Evolutionary conservation across 2,797 vertebrate species (phyloP), one percentile per base, ranked within the genome.

Genomic region (Iguana delicatissima): DNA sequence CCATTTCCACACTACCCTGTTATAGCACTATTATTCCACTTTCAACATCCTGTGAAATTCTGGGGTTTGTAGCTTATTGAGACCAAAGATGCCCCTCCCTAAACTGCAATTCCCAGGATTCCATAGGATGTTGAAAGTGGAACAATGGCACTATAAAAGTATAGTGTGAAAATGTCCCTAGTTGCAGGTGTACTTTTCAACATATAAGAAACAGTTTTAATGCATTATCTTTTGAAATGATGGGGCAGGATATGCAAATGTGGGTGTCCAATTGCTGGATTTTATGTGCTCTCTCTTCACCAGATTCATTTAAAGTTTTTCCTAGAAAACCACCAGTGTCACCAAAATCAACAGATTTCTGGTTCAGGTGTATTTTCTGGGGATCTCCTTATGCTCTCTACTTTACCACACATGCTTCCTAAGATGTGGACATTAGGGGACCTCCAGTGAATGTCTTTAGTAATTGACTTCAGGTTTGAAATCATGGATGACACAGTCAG

Each of bases 121-220:
- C 42, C 42, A 46, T 46, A 46, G 4, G 42, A 46, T 46, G 42
- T 46, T 46, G 42, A 46, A 46, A 46, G 42, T 46, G 42, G 42
- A 46, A 46, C 42, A 46, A 46, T 46, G 42, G 42, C 42, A 46
- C 42, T 46, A 46, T 46, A 46, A 4, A 46, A 46, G 42, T 46
- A 4, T 46, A 46, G 42, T 46, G 42, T 4, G 42, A 4, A 46
- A 52, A 52, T 94, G 57, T 12, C 29, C 22, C 69, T 64, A 69
- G 91, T 46, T 85, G 73, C 29, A 86, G 80, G 20, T 64, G n/a
- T 80, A 22, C 52, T 91, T 91, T 91, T 89, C 89, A 91, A 46
- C 32, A 57, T 73, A 62, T 42, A 59, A 24, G 94, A 94, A 89
- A 67, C 14, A 1, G 20, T 14, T 77, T 57, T 67, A 4, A 84